phyloP scores from a whole-genome alignment of 1,140 invertebrate genomes.

The Dolichoris vasculosae region DNA sequence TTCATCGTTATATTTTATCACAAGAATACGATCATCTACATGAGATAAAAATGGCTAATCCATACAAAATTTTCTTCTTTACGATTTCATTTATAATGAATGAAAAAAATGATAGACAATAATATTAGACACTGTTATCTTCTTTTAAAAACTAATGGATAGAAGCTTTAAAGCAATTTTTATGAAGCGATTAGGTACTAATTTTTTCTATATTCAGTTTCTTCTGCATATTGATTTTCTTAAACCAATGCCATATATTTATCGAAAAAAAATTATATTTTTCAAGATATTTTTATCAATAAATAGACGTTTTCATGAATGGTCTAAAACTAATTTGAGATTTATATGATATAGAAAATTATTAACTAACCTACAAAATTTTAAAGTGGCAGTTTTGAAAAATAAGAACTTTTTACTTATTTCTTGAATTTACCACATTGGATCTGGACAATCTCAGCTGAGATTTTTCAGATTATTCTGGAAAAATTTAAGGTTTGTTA shows the following conservation, averaged over 20 bases:
- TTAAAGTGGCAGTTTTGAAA: neutral
- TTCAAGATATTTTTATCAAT: neutral
- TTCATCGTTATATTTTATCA: constrained; percentile 6
- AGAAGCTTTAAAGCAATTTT: constrained; percentile 45
- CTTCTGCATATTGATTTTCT: neutral
- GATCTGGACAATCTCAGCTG: constrained; percentile 46
- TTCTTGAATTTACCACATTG: constrained; percentile 28
- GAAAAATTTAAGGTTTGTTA: neutral
- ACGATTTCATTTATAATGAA: neutral
- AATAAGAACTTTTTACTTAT: neutral
- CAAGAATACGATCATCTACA: constrained; percentile 10
- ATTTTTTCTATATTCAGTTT: neutral
- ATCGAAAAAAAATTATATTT: neutral
- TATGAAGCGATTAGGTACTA: constrained; percentile 28
- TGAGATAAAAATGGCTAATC: constrained; percentile 4
- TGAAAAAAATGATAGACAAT: constrained; percentile 10
- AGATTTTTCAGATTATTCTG: constrained; percentile 25
- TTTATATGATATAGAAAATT: constrained; percentile 23
- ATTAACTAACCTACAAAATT: constrained; percentile 23
- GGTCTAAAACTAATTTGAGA: constrained; percentile 12
- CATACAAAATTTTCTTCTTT: neutral
- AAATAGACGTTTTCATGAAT: constrained; percentile 1
- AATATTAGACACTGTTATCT: constrained; percentile 22
- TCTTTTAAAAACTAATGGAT: constrained; percentile 46
- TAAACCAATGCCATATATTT: neutral